Evolutionary conservation across 2,797 vertebrate genomes (phyloP), one percentile per base, ranked within the genome.

Genomic region (Phataginus tricuspis): DNA sequence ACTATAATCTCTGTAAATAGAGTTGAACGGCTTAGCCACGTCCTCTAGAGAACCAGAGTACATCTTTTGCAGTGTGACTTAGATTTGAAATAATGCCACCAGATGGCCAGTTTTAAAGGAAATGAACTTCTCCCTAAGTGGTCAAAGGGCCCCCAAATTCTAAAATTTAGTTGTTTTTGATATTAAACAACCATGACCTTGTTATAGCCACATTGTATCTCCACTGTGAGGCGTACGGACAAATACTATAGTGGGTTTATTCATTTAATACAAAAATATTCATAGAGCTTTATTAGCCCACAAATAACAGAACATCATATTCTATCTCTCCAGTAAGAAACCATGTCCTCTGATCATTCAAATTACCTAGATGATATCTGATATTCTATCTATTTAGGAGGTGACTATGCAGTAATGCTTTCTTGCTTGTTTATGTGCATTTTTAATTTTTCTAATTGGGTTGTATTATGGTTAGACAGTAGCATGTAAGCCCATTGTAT

Each of bases 1-100:
- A 90, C 91, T 95, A 25, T 96, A 89, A 95, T 96, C 34, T 88
- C 25, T 78, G 37, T 57, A 79, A 74, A 89, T 72, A 49, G 39
- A 89, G 53, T 80, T 84, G 69, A 96, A 80, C 86, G 75, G 7
- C 49, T 92, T 78, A 69, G 68, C 27, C 53, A 77, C 18, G 10
- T 90, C 57, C 66, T 90, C 49, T 19, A 72, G 86, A 95, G 78
- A 93, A 53, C 31, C 49, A 75, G 63, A 69, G 42, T 51, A 14
- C 71, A 69, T 82, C 55, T 92, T 91, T 86, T 57, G 25, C 51
- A 95, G 85, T 0, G 2, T 91, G 90, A 95, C 21, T 83, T 57
- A 37, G 45, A 29, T 79, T 91, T 75, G 42, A 93, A 94, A 71
- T 21, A 64, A 86, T 92, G 49, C 69, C 29, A 72, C 57, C 82